Evolutionary conservation across 2,113 vertebrate genomes (phyloP), one percentile per base, ranked within the genome.

Genomic region (Morone saxatilis): DNA sequence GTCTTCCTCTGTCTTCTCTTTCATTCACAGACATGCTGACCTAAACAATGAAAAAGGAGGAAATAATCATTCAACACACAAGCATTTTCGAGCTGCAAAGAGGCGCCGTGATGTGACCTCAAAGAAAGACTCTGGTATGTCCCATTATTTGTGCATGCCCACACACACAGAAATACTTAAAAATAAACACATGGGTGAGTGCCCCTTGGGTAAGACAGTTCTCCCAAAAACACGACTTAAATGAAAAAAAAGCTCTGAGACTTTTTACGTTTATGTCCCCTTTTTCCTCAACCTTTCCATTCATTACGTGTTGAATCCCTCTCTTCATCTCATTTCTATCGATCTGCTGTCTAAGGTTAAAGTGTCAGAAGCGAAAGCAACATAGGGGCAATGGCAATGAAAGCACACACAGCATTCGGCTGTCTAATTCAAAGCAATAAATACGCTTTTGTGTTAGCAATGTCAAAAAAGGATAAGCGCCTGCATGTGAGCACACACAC

Each of bases 271-370:
- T 71, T 77, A 67, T 67, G 40, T 69, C 47, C 47, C 17, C 31
- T 36, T 85, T 86, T 74, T 16, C 20, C 41, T 72, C 50, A 69
- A 53, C 56, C 48, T 71, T 62, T 84, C 47, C 71, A 38, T 89
- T 88, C 77, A 48, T 73, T 72, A 86, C 83, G 36, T 43, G 54
- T 71, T 79, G 60, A 85, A 83, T 85, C 14, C 69, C 7, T 63
- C 71, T 54, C 57, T 81, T 81, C 47, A 78, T 85, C 62, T 86
- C n/a, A 65, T 72, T 89, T 73, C 51, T 71, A 91, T 90, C 22
- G 73, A 89, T 83, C 81, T 67, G 71, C 19, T 5, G 67, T 84
- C 71, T 56, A 4, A 86, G 74, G 80, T 80, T 61, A 83, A 69
- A 59, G 70, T 78, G 63, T 82, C 65, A 84, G 78, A 85, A 76